These are phyloP conservation scores for Ascidia mentula DNA, from an alignment of 23 tunicate genomes.

Conservation along the genomic window DNA sequence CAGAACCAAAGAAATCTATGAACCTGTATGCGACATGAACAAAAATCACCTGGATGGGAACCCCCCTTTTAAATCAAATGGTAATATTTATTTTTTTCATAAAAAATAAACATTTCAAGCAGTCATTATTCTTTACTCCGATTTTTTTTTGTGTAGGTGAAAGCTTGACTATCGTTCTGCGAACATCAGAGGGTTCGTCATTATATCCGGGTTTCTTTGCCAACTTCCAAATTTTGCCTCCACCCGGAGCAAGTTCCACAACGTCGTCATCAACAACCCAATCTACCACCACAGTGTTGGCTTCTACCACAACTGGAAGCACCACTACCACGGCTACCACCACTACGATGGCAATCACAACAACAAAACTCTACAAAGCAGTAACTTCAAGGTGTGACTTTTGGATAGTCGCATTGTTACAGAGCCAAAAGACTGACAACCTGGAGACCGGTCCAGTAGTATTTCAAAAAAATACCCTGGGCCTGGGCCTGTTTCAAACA, in stretches of 20 bases:
- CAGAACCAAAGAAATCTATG: not conserved
- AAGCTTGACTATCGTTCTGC: no score
- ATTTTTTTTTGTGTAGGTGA: no score
- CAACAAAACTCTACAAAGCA: not conserved
- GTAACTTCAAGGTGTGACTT: not conserved
- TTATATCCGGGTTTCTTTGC: constrained; percentile 18
- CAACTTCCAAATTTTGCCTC: not conserved
- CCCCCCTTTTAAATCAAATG: no score
- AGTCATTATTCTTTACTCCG: no score
- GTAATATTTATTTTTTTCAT: no score
- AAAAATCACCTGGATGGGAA: constrained; percentile 14
- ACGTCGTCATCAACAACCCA: not conserved
- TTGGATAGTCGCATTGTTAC: no score
- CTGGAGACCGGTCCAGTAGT: no score
- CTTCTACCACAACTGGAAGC: constrained; percentile 13
- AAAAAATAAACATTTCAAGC: no score
- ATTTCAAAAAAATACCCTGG: no score
- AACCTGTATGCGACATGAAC: constrained; percentile 28
- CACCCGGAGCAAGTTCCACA: no score
- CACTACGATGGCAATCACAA: not conserved
- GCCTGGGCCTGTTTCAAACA: not conserved
- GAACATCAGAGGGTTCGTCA: constrained; percentile 7
- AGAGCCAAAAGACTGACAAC: no score
- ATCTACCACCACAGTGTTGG: not conserved
- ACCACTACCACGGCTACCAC: constrained; percentile 22